Evolutionary conservation across 2,797 vertebrate species (phyloP), one percentile per base, ranked within the genome.

Genomic region (Poliocrania exsul): DNA sequence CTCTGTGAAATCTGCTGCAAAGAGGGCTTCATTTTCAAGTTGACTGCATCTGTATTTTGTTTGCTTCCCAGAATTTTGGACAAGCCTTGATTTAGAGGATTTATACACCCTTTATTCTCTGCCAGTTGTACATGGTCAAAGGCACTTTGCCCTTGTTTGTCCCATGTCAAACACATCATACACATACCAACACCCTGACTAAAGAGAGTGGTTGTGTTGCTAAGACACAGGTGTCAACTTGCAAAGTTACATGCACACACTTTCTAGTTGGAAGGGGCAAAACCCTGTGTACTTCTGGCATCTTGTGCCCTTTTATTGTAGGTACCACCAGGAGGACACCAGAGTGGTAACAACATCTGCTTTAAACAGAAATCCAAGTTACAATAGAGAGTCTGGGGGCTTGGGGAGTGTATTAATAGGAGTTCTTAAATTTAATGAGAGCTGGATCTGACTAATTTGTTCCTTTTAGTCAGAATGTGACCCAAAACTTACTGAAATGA

Each of bases 61-160:
- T 88, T 64, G 26, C 28, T 58, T 79, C 54, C 61, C 9, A 51
- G 31, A 29, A 70, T 75, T 78, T 26, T 57, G 62, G 25, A 21
- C 16, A 46, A 94, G 7, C 26, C n/a, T 86, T 75, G 37, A 20
- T 81, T 65, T 53, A 60, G 29, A 58, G 47, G 20, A 46, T 4
- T 44, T 31, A 6, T 10, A 4, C 3, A 11, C 2, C 18, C 10
- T 11, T 31, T 58, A 16, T 51, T 83, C 44, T 72, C 40, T 75
- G 61, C 70, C 69, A 56, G 85, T 4, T 83, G 79, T 95, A 90
- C 82, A 29, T 90, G 79, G 87, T 93, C 89, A 73, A 54, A 86
- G 82, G 91, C 56, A 37, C 18, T n/a, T 69, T 56, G 42, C n/a
- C 69, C 44, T 37, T 31, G 13, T 82, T 16, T 78, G 61, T 75